phyloP scores from a whole-genome alignment of 2,888 invertebrate genomes.

The Timandra comae region DNA sequence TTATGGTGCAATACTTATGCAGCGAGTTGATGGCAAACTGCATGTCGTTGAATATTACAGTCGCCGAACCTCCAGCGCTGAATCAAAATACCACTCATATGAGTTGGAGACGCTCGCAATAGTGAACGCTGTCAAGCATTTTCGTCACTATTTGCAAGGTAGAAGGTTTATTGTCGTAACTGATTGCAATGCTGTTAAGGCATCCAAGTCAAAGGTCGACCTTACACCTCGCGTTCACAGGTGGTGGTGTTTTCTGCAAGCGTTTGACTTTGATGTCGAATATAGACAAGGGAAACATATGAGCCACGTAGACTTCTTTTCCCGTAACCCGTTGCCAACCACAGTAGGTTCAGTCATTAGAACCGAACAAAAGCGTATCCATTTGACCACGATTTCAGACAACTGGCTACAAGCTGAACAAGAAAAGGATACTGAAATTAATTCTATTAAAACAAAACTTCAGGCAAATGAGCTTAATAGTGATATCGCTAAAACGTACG shows the following conservation, averaged over 20 bases:
- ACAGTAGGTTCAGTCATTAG: too few species aligned
- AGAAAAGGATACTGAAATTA: conserved; percentile 21
- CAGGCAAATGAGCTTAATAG: conserved; percentile 2
- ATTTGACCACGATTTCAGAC: conserved; percentile 17
- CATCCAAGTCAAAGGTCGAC: too few species aligned
- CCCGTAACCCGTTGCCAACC: not conserved
- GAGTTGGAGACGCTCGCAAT: conserved; percentile 24
- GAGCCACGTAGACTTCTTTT: conserved; percentile 12
- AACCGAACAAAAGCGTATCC: conserved; percentile 3
- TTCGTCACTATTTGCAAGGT: conserved; percentile 8
- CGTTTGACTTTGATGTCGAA: conserved; percentile 15
- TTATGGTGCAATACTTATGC: too few species aligned
- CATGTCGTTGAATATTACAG: not conserved
- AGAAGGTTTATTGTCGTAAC: conserved; percentile 6
- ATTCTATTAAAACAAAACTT: conserved; percentile 15
- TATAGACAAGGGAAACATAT: conserved; percentile 18
- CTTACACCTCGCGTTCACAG: conserved; percentile 6
- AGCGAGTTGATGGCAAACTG: too few species aligned
- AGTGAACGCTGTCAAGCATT: conserved; percentile 16
- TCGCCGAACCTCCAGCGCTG: conserved; percentile 3
- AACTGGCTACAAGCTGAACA: conserved; percentile 29
- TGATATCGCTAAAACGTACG: conserved; percentile 19
- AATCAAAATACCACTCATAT: conserved; percentile 19
- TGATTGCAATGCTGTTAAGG: conserved; percentile 18
- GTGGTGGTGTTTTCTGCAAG: conserved; percentile 21